Conservation (phyloP, 2,797 vertebrate species). For the Eulemur mongoz region DNA sequence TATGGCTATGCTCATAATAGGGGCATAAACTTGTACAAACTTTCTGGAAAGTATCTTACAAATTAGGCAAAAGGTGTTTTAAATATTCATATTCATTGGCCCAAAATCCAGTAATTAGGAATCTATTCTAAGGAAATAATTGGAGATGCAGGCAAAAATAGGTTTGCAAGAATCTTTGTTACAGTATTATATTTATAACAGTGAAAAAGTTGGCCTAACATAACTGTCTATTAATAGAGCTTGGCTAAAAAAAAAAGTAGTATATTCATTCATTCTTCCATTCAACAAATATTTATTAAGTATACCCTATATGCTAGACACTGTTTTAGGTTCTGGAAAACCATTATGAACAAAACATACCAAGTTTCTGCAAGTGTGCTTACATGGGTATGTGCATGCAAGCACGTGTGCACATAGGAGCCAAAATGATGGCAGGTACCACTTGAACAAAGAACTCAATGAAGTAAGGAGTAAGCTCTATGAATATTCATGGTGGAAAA, state of each 20-base stretch:
- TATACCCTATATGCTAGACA: background rate
- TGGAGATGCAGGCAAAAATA: background rate
- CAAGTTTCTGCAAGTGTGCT: background rate
- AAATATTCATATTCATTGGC: background rate
- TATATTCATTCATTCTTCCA: background rate
- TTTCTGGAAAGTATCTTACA: background rate
- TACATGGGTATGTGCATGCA: too few relatives aligned
- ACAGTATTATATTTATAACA: background rate
- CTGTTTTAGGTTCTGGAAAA: background rate
- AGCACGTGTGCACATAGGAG: background rate
- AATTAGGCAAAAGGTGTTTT: background rate
- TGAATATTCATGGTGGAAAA: background rate
- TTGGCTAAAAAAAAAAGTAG: background rate
- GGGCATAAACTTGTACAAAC: background rate
- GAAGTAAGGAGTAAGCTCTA: background rate
- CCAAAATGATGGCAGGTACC: background rate
- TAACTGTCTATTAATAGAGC: background rate
- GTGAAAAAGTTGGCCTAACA: background rate
- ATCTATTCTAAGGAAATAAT: background rate
- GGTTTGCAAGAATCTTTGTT: background rate
- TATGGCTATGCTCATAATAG: too few relatives aligned
- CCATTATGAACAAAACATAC: background rate
- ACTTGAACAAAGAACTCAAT: background rate
- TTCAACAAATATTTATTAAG: background rate
- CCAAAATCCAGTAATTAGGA: background rate